phyloP scores from a whole-genome alignment of 1,140 invertebrate genomes.

The Xylocopa sonorina region DNA sequence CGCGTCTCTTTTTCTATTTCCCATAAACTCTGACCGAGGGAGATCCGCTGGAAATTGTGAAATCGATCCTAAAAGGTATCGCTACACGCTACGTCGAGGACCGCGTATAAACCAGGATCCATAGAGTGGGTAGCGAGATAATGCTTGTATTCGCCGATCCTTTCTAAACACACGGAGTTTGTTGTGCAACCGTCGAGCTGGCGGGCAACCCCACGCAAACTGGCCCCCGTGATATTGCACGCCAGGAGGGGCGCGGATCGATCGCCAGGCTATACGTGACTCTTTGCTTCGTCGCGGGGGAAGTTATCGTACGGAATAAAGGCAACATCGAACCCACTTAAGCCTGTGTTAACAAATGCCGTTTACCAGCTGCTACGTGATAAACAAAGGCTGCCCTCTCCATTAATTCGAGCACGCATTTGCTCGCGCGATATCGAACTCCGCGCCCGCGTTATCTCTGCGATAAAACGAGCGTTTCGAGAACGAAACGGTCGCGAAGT shows the following conservation, averaged over 20 bases:
- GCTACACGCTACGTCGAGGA: not conserved
- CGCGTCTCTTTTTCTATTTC: too few species aligned
- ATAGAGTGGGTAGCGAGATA: conserved; percentile 7
- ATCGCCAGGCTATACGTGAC: not conserved
- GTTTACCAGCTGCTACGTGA: too few species aligned
- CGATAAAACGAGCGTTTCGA: too few species aligned
- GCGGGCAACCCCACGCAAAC: conserved; percentile 1
- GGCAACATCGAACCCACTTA: not conserved
- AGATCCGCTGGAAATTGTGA: not conserved
- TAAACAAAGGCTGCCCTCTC: not conserved
- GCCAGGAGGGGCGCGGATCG: not conserved
- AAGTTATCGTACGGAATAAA: not conserved
- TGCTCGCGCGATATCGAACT: too few species aligned
- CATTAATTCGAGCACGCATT: too few species aligned
- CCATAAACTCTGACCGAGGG: too few species aligned
- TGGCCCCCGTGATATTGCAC: not conserved
- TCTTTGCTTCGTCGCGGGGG: too few species aligned
- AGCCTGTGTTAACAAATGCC: too few species aligned
- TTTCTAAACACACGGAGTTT: conserved; percentile 17
- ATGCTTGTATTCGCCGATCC: conserved; percentile 12
- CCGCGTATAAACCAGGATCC: not conserved
- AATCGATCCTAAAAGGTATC: not conserved
- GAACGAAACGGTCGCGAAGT: conserved; percentile 7
- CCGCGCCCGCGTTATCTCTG: too few species aligned
- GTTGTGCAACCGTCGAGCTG: not conserved